Base-by-base conservation (phyloP, 2,797 vertebrate genomes). In the Apogon hyalosoma region DNA sequence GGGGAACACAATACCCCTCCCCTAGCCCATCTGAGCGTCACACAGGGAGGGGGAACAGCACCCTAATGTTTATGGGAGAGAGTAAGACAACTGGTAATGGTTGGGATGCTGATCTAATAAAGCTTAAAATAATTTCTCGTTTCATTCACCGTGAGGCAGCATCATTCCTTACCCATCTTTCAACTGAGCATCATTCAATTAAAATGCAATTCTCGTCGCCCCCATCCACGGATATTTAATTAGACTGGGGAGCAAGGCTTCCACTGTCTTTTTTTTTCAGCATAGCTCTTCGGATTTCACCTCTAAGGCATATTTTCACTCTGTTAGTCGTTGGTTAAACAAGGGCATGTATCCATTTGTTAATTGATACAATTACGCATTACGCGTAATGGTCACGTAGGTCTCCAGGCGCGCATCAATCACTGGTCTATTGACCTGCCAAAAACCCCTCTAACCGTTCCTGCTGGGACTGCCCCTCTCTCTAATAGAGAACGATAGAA, bases 321-420 rank as follows among this genome's bases (percentile, higher is more conserved):
- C 77, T 90, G 89, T 92, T 92, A 89, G 80, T 87, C 75, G 79
- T 87, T 93, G 92, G 92, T 94, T 94, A 93, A 95, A 96, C 94
- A 94, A 93, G 92, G 90, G 87, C 92, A 93, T 92, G 91, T 88
- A 93, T 91, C 93, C 91, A 94, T 94, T 94, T 94, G 94, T 95
- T 96, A 96, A 96, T 95, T 95, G 95, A 93, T 92, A 94, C 93
- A 95, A 96, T 96, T 95, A 95, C 88, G 92, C 88, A 89, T 89
- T 77, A 89, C 85, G 90, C 86, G 89, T 93, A 93, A 94, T 91
- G 93, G 94, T 92, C 91, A 91, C 87, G 92, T 89, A 92, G 90
- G 93, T 94, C 93, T 93, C 93, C 80, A 84, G 91, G 90, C 93
- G 86, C 87, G 85, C 94, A 94, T 95, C 93, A 93, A 95, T 95